These are phyloP conservation scores for Acanthaster planci DNA, from an alignment of 35 echinoderm and acorn worm species.

Conservation along the genomic window DNA sequence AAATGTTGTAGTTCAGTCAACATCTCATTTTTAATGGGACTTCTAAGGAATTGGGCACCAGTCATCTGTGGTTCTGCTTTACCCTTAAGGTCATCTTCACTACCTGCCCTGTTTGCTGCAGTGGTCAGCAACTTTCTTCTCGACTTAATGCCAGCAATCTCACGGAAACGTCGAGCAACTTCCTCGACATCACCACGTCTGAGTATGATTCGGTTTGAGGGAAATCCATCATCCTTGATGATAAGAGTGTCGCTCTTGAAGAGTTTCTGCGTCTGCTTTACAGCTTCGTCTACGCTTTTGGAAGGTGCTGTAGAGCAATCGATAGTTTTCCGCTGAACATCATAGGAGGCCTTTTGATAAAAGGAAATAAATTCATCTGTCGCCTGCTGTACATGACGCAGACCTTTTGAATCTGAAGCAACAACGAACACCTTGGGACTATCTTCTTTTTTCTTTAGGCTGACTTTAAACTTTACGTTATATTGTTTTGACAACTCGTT, in stretches of 20 bases:
- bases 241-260: not conserved
- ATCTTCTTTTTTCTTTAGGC: not conserved
- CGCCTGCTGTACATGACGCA: not conserved
- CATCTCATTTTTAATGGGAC: not conserved
- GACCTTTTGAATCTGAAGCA: not conserved
- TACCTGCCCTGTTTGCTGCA: not conserved
- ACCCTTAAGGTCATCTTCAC: not conserved
- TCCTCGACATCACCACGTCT: not conserved
- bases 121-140: not conserved
- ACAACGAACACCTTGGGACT: not conserved
- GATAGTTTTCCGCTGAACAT: not conserved
- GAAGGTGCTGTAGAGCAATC: not conserved
- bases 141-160: not conserved
- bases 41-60: not conserved
- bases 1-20: not conserved
- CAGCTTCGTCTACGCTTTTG: not conserved
- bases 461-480: not conserved
- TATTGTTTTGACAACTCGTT: not conserved
- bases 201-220: not conserved
- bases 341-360: not conserved
- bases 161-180: not conserved
- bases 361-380: constrained; percentile 2
- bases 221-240: not conserved
- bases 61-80: not conserved
- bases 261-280: not conserved